phyloP scores from a whole-genome alignment of 2,888 invertebrate genomes.

The Trichogramma evanescens region DNA sequence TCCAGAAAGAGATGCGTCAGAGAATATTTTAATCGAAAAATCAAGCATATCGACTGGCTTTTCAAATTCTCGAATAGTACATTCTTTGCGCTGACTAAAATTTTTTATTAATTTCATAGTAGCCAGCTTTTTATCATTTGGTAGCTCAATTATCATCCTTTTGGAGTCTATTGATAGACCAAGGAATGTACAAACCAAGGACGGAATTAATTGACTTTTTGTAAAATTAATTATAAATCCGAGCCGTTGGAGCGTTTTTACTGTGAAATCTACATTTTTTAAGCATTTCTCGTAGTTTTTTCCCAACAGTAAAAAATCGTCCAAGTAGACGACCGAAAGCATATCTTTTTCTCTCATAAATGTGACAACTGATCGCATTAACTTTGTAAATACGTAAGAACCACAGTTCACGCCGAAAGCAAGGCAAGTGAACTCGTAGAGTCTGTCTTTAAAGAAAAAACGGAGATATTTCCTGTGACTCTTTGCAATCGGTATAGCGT shows the following conservation, averaged over 20 bases:
- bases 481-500: too few species aligned
- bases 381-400: constrained; percentile 7
- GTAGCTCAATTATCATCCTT: background rate
- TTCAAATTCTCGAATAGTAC: constrained; percentile 15
- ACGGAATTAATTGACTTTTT: constrained; percentile 5
- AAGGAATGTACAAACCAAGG: background rate
- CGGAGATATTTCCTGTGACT: too few species aligned
- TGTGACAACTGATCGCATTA: constrained; percentile 13
- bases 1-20: background rate
- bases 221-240: constrained; percentile 5
- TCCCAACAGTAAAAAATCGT: constrained; percentile 14
- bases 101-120: background rate
- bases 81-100: background rate
- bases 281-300: background rate
- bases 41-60: background rate
- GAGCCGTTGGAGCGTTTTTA: background rate
- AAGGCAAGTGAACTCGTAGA: too few species aligned
- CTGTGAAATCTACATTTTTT: background rate
- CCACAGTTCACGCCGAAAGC: too few species aligned
- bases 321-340: constrained; percentile 6
- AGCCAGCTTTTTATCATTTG: background rate
- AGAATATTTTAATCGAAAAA: constrained; percentile 1
- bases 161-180: constrained; percentile 4
- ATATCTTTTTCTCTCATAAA: background rate
- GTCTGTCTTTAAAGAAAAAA: too few species aligned